Evolutionary conservation across 2,888 invertebrate species (phyloP), one percentile per base, ranked within the genome.

Genomic region (Venusia cambrica): DNA sequence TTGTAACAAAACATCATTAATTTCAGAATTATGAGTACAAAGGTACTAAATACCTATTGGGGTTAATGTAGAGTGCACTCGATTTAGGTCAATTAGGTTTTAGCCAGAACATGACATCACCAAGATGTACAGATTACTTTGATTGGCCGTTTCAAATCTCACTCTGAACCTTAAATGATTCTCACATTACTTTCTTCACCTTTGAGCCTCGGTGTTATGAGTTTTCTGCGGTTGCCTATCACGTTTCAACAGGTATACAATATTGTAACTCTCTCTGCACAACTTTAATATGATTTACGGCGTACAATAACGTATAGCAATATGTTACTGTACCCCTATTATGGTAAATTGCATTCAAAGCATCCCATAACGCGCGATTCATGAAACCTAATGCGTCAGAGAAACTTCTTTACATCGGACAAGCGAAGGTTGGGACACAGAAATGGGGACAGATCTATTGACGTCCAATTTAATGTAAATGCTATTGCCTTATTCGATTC

Each of bases 391-490:
- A 26, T 30, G 31, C 26, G 27, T 21, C 21, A 34, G 38, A 38
- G 39, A 41, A 45, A 39, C 31, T 20, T 39, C 34, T 33, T 40
- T 26, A 59, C 57, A 58, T 65, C 53, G 48, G 52, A 58, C 57
- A 58, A 62, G 51, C 51, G 58, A 60, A 59, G 51, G 54, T 54
- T 53, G 48, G 50, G 51, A 51, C 45, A 58, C 68, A 65, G 46
- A 68, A 73, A 70, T 69, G 62, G 63, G 76, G 69, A 62, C 71
- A 62, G 55, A 69, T 73, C 69, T 65, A 72, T 72, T 71, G 73
- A 70, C 60, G 68, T 58, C 49, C 68, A 74, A 76, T 78, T 76
- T 72, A 65, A 73, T 73, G 65, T 62, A 64, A 73, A 71, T 68
- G 54, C 48, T 50, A 51, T 55, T 52, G 57, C 62, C 64, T 65